Evolutionary conservation across 2,888 invertebrate species (phyloP).

Genomic region (Stenoptilia bipunctidactyla): DNA sequence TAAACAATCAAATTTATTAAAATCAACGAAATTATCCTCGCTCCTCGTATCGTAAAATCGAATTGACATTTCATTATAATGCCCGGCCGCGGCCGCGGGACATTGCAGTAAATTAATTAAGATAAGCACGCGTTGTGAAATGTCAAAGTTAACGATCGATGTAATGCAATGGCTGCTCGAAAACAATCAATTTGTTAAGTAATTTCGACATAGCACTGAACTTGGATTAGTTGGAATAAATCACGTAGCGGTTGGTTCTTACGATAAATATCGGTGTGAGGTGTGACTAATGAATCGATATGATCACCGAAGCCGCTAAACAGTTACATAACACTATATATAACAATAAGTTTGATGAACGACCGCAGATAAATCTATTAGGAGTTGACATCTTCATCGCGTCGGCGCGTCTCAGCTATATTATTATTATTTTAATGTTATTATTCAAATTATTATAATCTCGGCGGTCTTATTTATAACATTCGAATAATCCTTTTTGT

Average conservation of each 20-base stretch:
- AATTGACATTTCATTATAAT: too few species aligned
- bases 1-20: not conserved
- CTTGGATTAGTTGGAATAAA: constrained; percentile 8
- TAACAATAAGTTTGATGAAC: constrained; percentile 38
- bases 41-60: too few species aligned
- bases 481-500: constrained; percentile 55
- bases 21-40: too few species aligned
- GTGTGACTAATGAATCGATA: constrained; percentile 45
- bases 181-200: too few species aligned
- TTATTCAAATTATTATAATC: constrained; percentile 67
- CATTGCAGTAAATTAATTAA: too few species aligned
- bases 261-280: constrained; percentile 27
- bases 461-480: constrained; percentile 58
- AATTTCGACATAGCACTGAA: not conserved
- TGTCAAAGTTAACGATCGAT: too few species aligned
- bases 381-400: constrained; percentile 45
- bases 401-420: constrained; percentile 32
- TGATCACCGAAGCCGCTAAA: constrained; percentile 25
- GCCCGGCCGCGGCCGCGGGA: too few species aligned
- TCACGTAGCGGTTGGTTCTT: constrained; percentile 18
- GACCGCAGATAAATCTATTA: constrained; percentile 58
- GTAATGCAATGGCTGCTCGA: too few species aligned
- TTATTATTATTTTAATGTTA: constrained; percentile 65
- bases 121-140: too few species aligned
- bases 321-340: constrained; percentile 29